Conservation (phyloP, 1,140 invertebrate genomes). For the Augochlora pura region DNA sequence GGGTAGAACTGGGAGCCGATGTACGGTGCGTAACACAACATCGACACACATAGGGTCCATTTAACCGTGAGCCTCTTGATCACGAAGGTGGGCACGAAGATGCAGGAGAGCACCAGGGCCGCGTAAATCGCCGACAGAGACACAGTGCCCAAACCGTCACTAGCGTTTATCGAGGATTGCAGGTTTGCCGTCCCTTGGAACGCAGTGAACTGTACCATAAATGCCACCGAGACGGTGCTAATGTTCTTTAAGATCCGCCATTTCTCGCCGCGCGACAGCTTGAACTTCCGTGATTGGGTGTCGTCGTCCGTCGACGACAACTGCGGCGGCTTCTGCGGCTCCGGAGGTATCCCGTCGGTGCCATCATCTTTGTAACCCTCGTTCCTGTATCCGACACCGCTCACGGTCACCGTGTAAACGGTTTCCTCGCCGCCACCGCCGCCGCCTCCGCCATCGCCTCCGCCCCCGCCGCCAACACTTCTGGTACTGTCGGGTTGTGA, state of each 20-base stretch:
- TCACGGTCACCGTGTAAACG: slow-evolving; percentile 81
- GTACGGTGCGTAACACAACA: slow-evolving; percentile 96
- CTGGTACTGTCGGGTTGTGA: slow-evolving; percentile 76
- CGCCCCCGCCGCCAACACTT: slow-evolving; percentile 66
- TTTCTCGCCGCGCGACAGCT: slow-evolving; percentile 88
- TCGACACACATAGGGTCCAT: slow-evolving; percentile 95
- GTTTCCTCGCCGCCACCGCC: slow-evolving; percentile 64
- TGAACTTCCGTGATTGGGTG: slow-evolving; percentile 87
- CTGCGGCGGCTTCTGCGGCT: slow-evolving; percentile 82
- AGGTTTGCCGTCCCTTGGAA: slow-evolving; percentile 94
- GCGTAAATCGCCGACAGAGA: slow-evolving; percentile 93
- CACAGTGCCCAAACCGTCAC: slow-evolving; percentile 90
- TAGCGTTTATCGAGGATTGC: slow-evolving; percentile 92
- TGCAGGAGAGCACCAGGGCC: slow-evolving; percentile 93
- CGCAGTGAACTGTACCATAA: slow-evolving; percentile 96
- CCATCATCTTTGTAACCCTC: slow-evolving; percentile 84
- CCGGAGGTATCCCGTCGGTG: slow-evolving; percentile 79
- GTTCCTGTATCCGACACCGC: slow-evolving; percentile 84
- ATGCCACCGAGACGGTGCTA: slow-evolving; percentile 90
- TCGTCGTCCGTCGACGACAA: slow-evolving; percentile 83
- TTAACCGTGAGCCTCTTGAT: slow-evolving; percentile 96
- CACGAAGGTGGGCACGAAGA: slow-evolving; percentile 94
- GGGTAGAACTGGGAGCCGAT: slow-evolving; percentile 96
- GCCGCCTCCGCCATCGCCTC: slow-evolving; percentile 41
- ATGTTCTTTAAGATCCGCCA: slow-evolving; percentile 94